These are phyloP conservation scores for Varroa destructor DNA, from an alignment of 1,140 invertebrate genomes.

Conservation along the genomic window DNA sequence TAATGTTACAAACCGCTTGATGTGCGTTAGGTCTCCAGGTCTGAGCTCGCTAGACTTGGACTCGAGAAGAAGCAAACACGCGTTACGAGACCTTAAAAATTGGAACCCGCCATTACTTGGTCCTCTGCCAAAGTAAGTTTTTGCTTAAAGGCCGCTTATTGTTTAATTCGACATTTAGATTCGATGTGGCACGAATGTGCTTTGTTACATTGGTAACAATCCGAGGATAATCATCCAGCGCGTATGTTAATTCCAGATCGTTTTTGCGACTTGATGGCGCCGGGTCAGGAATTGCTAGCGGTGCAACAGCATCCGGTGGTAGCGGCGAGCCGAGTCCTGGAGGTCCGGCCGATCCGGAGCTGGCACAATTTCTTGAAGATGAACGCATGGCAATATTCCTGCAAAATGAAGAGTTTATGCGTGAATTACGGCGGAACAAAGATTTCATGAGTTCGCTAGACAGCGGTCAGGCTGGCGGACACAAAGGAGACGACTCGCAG, in stretches of 20 bases:
- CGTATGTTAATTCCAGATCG: no score
- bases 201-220: no score
- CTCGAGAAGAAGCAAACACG: conserved; percentile 31
- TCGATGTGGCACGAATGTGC: no score
- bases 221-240: no score
- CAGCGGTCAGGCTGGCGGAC: conserved; percentile 39
- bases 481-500: conserved; percentile 27
- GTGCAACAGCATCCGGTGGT: conserved; percentile 42
- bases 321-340: conserved; percentile 34
- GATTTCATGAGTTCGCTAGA: conserved; percentile 75
- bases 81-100: conserved; percentile 42
- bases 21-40: no score
- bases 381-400: conserved; percentile 71
- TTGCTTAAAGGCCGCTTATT: no score
- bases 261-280: conserved; percentile 30
- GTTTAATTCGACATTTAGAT: no score
- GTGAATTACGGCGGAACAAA: conserved; percentile 68
- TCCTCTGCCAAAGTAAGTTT: conserved; percentile 61
- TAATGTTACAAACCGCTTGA: no score
- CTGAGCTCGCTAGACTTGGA: no score
- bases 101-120: conserved; percentile 72
- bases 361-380: conserved; percentile 53
- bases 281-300: conserved; percentile 42
- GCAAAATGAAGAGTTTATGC: conserved; percentile 84
- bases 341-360: conserved; percentile 42